Conservation (phyloP, 1,140 invertebrate genomes). For the Bombus turneri region DNA sequence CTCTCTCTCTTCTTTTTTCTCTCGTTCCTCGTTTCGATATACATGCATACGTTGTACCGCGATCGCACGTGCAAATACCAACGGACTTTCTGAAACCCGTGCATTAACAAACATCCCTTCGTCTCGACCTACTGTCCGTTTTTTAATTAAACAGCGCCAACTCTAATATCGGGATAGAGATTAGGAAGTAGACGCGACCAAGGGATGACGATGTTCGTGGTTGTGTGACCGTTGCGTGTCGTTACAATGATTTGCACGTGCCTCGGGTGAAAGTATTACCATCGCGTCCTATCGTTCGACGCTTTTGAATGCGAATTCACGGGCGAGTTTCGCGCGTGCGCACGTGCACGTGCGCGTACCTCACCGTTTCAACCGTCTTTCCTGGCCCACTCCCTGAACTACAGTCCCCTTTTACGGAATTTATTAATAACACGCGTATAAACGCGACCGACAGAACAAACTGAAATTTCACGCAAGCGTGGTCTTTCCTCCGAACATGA, state of each 20-base stretch:
- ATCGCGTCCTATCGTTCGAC: conserved; percentile 6
- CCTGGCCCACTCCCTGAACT: neutral
- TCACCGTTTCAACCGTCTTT: conserved; percentile 3
- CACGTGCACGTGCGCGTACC: neutral
- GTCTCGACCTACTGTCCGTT: neutral
- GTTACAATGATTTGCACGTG: conserved; percentile 45
- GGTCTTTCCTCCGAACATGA: too few species aligned
- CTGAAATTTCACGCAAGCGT: neutral
- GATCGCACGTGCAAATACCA: conserved; percentile 60
- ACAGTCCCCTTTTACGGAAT: conserved; percentile 11
- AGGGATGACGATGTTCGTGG: conserved; percentile 2
- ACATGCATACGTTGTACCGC: neutral
- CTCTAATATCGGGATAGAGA: neutral
- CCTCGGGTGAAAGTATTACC: conserved; percentile 62
- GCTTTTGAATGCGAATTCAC: conserved; percentile 31
- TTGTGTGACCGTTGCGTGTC: conserved; percentile 23
- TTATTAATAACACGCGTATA: conserved; percentile 23
- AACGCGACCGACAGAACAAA: neutral
- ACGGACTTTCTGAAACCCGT: conserved; percentile 26
- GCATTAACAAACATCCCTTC: conserved; percentile 22
- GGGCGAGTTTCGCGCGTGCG: conserved; percentile 26
- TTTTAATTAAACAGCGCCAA: neutral
- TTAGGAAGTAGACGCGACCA: neutral
- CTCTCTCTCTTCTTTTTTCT: neutral
- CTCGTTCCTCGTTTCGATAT: conserved; percentile 34